Evolutionary conservation across 1,140 invertebrate species (phyloP).

Genomic region (Formica exsecta): DNA sequence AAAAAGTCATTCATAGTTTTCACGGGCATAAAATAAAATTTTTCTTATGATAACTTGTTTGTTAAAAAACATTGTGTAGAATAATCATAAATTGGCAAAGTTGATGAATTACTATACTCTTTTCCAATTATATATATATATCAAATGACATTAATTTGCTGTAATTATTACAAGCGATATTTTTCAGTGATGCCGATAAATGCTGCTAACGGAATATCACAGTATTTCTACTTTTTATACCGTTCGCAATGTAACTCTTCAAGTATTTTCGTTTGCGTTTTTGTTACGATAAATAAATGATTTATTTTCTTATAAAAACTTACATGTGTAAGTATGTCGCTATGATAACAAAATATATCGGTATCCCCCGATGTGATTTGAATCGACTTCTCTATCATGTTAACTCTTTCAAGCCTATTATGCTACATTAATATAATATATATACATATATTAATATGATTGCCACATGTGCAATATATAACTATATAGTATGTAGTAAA

Average conservation of each 20-base stretch:
- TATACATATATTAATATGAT: slow-evolving; percentile 15
- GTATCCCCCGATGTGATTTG: background rate
- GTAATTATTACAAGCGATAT: slow-evolving; percentile 20
- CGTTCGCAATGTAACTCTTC: too few relatives aligned
- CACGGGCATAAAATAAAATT: too few relatives aligned
- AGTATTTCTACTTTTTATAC: too few relatives aligned
- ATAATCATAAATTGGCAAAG: slow-evolving; percentile 3
- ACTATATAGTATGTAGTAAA: background rate
- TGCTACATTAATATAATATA: slow-evolving; percentile 14
- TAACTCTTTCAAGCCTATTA: slow-evolving; percentile 33
- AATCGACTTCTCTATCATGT: slow-evolving; percentile 9
- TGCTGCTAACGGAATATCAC: background rate
- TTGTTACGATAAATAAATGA: background rate
- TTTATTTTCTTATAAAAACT: slow-evolving; percentile 38
- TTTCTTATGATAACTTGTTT: background rate
- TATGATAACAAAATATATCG: slow-evolving; percentile 11
- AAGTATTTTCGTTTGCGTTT: background rate
- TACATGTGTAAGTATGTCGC: background rate
- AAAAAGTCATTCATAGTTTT: background rate
- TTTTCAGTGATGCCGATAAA: background rate
- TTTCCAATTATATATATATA: background rate
- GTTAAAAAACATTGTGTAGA: background rate
- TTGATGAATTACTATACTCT: slow-evolving; percentile 9
- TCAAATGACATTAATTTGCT: background rate
- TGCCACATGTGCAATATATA: slow-evolving; percentile 26